Conservation (phyloP, 2,888 invertebrate species). For the Cylindroiulus punctatus region DNA sequence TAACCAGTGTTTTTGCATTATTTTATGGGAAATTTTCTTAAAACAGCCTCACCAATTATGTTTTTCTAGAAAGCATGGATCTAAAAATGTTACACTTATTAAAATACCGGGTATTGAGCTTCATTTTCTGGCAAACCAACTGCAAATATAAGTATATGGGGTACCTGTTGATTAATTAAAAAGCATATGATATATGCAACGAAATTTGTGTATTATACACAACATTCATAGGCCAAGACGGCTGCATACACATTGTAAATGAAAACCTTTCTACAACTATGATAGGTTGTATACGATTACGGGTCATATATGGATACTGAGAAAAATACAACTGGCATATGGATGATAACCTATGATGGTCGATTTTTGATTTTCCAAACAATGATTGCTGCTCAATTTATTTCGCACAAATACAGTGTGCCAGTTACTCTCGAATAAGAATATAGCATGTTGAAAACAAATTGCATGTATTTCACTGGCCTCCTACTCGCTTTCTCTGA, state of each 20-base stretch:
- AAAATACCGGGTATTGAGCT: conserved; percentile 5
- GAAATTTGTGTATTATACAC: not conserved
- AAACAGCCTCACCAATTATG: not conserved
- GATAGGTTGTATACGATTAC: too few species aligned
- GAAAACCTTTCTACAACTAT: not conserved
- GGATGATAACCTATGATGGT: too few species aligned
- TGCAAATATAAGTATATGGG: not conserved
- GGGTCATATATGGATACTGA: too few species aligned
- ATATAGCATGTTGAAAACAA: too few species aligned
- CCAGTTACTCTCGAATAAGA: too few species aligned
- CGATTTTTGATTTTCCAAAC: too few species aligned
- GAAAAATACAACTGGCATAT: too few species aligned
- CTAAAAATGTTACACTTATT: not conserved
- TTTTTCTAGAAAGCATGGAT: not conserved
- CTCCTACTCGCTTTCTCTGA: too few species aligned
- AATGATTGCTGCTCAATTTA: too few species aligned
- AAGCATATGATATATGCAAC: conserved; percentile 13
- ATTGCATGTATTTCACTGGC: too few species aligned
- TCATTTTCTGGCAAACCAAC: not conserved
- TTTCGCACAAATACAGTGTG: too few species aligned
- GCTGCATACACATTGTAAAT: not conserved
- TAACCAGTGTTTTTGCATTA: not conserved
- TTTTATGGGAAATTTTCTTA: not conserved
- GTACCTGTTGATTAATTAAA: not conserved
- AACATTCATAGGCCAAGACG: not conserved